Evolutionary conservation across 2,888 invertebrate species (phyloP), one percentile per base, ranked within the genome.

Genomic region (Myathropa florea): DNA sequence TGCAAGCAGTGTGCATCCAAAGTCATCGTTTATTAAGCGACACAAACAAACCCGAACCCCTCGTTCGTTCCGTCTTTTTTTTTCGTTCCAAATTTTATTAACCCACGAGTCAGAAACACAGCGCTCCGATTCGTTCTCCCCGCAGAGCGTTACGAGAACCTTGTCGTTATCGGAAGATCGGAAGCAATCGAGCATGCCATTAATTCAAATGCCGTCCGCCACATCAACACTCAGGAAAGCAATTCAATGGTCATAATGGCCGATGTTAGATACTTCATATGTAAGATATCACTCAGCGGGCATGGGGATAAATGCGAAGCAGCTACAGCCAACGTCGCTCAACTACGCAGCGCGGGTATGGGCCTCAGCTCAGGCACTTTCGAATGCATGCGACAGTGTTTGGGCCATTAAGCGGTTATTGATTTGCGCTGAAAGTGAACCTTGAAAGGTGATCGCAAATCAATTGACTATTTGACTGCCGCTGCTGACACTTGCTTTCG

Each of bases 331-430:
- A 71, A 57, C n/a, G 46, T 46, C n/a, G 39, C 4, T 46, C 18
- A 46, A 46, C 46, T 46, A 46, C 46, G 46, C 46, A 46, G 46
- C 18, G 18, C 7, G 18, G 18, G 46, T 7, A 46, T 18, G 46
- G 46, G 46, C 46, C 46, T n/a, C 39, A n/a, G 39, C 39, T 14
- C n/a, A 70, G 33, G 23, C 64, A 67, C 21, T 77, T 86, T 75
- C 39, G 60, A 81, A 83, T 79, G 75, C 79, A 75, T 36, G 24
- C 60, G 61, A 33, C 71, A 79, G 70, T 71, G 67, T 39, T 71
- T 14, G 10, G 55, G 70, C 82, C 73, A 86, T 86, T 86, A 79
- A 76, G 71, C 78, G 83, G 73, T 79, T 79, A 83, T 83, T 86
- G 82, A 73, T 78, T 78, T 83, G 71, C 26, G 61, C 65, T 64